Evolutionary conservation across 2,888 invertebrate species (phyloP).

Genomic region (Ormyrus pomaceus): DNA sequence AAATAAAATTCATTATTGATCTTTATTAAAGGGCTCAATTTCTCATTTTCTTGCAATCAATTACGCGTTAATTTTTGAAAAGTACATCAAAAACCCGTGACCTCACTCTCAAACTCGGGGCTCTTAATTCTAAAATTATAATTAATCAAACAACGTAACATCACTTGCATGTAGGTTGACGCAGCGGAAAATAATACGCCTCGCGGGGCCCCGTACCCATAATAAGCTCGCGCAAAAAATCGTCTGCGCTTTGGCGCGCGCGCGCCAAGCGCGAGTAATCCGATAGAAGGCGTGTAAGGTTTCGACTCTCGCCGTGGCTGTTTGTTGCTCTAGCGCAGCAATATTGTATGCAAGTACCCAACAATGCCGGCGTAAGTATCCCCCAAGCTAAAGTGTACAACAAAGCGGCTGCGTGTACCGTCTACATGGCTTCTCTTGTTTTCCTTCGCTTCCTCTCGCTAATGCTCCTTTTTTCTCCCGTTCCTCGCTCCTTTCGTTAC

Average conservation of each 20-base stretch:
- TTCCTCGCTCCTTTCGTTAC: not conserved
- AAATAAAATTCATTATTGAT: too few relatives aligned
- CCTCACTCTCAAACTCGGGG: too few relatives aligned
- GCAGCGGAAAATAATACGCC: not conserved
- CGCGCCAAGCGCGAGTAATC: constrained; percentile 18
- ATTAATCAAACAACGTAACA: too few relatives aligned
- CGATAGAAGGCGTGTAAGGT: constrained; percentile 46
- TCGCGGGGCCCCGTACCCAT: too few relatives aligned
- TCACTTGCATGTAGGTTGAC: too few relatives aligned
- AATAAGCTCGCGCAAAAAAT: not conserved
- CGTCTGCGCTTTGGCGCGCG: constrained; percentile 3
- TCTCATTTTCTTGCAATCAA: too few relatives aligned
- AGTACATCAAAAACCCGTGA: too few relatives aligned
- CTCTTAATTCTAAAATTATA: too few relatives aligned
- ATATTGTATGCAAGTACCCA: constrained; percentile 44
- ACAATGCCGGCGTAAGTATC: constrained; percentile 40
- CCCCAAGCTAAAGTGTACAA: constrained; percentile 12
- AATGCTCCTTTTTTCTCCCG: not conserved
- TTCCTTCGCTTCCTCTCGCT: not conserved
- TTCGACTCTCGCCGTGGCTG: constrained; percentile 31
- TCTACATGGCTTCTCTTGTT: constrained; percentile 16
- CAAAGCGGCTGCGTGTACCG: constrained; percentile 13
- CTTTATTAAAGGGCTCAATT: too few relatives aligned
- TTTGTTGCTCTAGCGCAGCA: constrained; percentile 27
- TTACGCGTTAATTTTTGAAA: too few relatives aligned